Percentiles rank a stretch among this genome's conserved stretches.
phyloP scores from a whole-genome alignment of 2,888 invertebrate species.

The Capitulum mitella region DNA sequence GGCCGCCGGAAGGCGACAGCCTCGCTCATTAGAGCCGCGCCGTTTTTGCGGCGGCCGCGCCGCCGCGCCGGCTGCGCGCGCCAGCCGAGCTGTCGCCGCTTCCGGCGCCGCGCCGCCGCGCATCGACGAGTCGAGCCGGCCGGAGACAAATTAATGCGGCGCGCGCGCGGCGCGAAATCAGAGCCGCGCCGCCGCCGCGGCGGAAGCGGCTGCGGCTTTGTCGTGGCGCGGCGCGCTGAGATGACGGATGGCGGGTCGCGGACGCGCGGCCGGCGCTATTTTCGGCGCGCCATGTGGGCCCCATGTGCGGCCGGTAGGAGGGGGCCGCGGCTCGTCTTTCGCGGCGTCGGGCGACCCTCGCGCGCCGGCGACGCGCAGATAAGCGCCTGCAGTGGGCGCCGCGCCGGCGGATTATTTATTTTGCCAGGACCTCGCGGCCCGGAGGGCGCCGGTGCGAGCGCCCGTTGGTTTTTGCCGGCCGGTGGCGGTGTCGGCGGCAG shows the following conservation, averaged over 20 bases:
- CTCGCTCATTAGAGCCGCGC: constrained; percentile 14
- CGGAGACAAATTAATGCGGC: not conserved
- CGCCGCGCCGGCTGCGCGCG: no score
- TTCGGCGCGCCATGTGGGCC: constrained; percentile 2
- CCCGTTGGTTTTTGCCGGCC: not conserved
- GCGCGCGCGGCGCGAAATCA: not conserved
- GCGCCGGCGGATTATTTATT: not conserved
- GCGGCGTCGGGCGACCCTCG: not conserved
- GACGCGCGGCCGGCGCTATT: not conserved
- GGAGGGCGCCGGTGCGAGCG: not conserved
- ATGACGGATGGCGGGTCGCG: not conserved
- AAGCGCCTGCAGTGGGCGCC: not conserved
- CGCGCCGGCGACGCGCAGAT: no score
- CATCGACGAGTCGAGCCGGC: constrained; percentile 14
- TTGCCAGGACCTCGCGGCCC: not conserved
- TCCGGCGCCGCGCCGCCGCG: not conserved
- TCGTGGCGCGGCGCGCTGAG: constrained; percentile 9
- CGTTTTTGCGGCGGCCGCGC: not conserved
- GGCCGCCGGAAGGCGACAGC: not conserved
- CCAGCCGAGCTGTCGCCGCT: not conserved
- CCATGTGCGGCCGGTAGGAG: not conserved
- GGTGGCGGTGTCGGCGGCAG: not conserved
- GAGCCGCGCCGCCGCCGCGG: not conserved
- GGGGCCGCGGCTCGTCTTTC: constrained; percentile 19
- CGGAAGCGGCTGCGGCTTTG: not conserved